Conservation (phyloP, 1,140 invertebrate species). For the Monochamus saltuarius region DNA sequence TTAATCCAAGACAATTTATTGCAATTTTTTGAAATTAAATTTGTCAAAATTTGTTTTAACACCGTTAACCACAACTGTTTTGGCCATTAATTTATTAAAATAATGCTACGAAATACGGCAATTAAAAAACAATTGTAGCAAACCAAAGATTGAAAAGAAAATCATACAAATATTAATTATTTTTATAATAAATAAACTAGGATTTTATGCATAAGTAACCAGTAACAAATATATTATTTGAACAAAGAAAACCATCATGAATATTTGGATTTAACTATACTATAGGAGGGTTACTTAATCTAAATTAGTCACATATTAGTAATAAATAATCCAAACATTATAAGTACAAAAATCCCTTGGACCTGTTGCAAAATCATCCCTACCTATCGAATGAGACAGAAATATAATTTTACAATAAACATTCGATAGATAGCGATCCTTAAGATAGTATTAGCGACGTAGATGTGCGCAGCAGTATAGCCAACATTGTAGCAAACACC, state of each 20-base stretch:
- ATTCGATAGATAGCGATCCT: conserved; percentile 31
- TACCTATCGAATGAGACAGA: conserved; percentile 37
- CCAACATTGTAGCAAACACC: conserved; percentile 51
- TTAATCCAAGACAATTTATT: too few relatives aligned
- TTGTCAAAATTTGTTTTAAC: too few relatives aligned
- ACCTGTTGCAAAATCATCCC: conserved; percentile 40
- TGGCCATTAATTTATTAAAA: too few relatives aligned
- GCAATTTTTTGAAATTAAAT: too few relatives aligned
- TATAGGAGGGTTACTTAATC: conserved; percentile 41
- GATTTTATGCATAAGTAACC: conserved; percentile 22
- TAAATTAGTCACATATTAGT: conserved; percentile 47
- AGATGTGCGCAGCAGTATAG: conserved; percentile 48
- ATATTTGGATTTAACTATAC: conserved; percentile 5
- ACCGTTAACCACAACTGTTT: too few relatives aligned
- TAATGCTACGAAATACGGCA: not conserved
- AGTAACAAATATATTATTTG: too few relatives aligned
- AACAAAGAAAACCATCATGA: conserved; percentile 1
- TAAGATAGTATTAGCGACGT: conserved; percentile 44
- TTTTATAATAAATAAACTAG: conserved; percentile 25
- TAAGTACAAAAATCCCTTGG: conserved; percentile 42
- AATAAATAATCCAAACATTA: conserved; percentile 44
- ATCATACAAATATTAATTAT: conserved; percentile 5
- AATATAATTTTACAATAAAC: not conserved
- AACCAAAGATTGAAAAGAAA: conserved; percentile 13
- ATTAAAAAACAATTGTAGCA: not conserved